Percentiles rank a stretch among this genome's conserved stretches.
Conservation (phyloP, 2,113 vertebrate species). For the Indicator indicator region DNA sequence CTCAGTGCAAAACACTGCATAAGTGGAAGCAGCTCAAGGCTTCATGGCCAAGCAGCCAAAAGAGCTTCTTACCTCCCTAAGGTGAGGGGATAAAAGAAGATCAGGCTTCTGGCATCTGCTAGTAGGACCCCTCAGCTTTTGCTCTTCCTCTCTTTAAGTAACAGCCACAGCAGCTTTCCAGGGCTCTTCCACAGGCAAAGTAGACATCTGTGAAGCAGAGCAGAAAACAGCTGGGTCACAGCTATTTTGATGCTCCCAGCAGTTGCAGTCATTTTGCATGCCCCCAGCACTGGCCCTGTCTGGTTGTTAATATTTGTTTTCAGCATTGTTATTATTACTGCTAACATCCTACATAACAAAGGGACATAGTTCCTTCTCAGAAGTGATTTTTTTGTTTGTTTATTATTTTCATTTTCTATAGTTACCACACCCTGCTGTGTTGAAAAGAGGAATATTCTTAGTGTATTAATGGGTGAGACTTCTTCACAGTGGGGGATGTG, state of each 20-base stretch:
- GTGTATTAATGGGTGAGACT: background rate
- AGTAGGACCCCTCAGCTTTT: background rate
- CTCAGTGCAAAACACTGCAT: background rate
- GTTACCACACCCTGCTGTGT: background rate
- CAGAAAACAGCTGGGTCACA: background rate
- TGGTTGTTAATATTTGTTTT: conserved; percentile 9
- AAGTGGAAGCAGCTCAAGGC: background rate
- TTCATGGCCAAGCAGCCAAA: background rate
- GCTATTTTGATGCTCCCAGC: background rate
- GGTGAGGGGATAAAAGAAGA: accelerated
- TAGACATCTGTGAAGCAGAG: background rate
- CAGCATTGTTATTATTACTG: background rate
- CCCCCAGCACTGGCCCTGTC: background rate
- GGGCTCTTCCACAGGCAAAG: background rate
- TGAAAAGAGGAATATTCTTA: background rate
- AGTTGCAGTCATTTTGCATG: background rate
- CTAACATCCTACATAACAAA: background rate
- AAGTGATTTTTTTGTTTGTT: background rate
- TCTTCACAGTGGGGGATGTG: background rate
- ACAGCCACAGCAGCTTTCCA: background rate
- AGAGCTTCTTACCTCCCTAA: background rate
- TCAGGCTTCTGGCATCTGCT: background rate
- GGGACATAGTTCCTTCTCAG: background rate
- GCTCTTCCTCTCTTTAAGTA: background rate
- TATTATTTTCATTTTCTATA: background rate